Conservation (phyloP, 2,888 invertebrate species). For the Cheilosia scutellata region DNA sequence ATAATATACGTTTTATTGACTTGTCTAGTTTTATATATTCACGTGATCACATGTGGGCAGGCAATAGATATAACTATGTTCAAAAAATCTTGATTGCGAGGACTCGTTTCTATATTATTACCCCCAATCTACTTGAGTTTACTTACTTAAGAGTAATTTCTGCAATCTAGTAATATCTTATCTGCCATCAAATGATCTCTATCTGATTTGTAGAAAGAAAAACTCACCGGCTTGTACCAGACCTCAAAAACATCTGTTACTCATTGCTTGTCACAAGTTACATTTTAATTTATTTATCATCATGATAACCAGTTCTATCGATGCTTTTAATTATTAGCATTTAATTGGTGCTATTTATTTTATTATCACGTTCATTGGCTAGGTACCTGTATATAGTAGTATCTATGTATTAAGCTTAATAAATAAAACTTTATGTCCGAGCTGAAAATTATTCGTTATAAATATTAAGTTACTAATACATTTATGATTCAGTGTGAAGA, state of each 20-base stretch:
- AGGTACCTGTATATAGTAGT: neutral
- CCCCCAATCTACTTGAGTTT: too few species aligned
- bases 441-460: too few species aligned
- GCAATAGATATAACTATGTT: too few species aligned
- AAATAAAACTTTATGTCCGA: too few species aligned
- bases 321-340: constrained; percentile 27
- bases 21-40: too few species aligned
- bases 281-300: constrained; percentile 57
- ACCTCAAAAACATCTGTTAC: constrained; percentile 21
- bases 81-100: too few species aligned
- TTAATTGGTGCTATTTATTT: constrained; percentile 41
- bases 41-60: too few species aligned
- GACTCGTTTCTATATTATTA: too few species aligned
- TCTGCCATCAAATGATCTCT: neutral
- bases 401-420: neutral
- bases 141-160: too few species aligned
- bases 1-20: too few species aligned
- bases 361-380: neutral
- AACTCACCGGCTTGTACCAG: neutral
- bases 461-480: constrained; percentile 22
- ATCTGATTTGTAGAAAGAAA: neutral
- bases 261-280: constrained; percentile 53
- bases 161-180: neutral
- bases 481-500: constrained; percentile 13
- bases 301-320: constrained; percentile 41